phyloP scores from a whole-genome alignment of 2,888 invertebrate genomes.

The Cataglyphis cursor region DNA sequence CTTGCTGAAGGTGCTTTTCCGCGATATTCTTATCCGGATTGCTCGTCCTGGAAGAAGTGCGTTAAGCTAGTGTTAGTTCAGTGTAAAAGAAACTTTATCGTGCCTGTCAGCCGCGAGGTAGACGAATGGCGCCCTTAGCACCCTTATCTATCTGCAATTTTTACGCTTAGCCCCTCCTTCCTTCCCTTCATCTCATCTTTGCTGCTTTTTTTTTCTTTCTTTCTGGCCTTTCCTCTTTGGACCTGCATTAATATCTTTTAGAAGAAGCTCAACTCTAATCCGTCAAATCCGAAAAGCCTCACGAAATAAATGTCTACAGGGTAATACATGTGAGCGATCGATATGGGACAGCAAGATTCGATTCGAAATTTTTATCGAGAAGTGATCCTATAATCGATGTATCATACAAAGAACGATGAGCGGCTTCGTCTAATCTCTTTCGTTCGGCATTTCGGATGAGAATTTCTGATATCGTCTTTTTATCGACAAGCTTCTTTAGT shows the following conservation, averaged over 20 bases:
- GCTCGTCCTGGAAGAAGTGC: slow-evolving; percentile 62
- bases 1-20: slow-evolving; percentile 59
- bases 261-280: slow-evolving; percentile 70
- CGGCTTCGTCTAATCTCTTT: slow-evolving; percentile 17
- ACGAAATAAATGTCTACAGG: slow-evolving; percentile 71
- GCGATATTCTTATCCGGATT: slow-evolving; percentile 53
- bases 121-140: slow-evolving; percentile 79
- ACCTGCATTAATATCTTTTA: slow-evolving; percentile 72
- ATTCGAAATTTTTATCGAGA: slow-evolving; percentile 64
- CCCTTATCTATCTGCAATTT: slow-evolving; percentile 79
- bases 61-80: slow-evolving; percentile 73
- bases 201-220: slow-evolving; percentile 24
- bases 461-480: background rate
- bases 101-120: slow-evolving; percentile 76
- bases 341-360: slow-evolving; percentile 60
- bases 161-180: slow-evolving; percentile 67
- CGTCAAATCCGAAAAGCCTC: slow-evolving; percentile 74
- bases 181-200: slow-evolving; percentile 42
- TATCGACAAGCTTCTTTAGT: background rate
- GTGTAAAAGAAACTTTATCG: slow-evolving; percentile 79
- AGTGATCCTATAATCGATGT: slow-evolving; percentile 24
- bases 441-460: background rate
- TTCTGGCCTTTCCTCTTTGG: slow-evolving; percentile 5
- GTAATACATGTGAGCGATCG: slow-evolving; percentile 61
- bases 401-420: background rate